Base-by-base conservation (phyloP, 2,797 vertebrate species). In the Macrochelys suwanniensis region DNA sequence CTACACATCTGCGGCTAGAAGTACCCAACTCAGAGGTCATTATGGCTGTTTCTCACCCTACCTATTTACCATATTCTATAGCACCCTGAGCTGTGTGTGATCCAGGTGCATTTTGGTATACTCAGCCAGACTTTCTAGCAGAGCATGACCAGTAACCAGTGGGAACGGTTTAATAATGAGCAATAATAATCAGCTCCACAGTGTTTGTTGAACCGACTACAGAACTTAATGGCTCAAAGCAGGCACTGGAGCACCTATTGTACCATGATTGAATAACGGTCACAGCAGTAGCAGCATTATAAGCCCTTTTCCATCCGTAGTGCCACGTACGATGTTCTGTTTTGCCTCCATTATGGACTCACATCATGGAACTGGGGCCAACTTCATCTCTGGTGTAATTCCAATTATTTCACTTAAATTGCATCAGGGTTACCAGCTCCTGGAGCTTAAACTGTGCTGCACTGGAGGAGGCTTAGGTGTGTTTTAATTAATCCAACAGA, bases 301-400 rank as follows among this genome's bases (percentile, higher is more conserved):
- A 80, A 61, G 53, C 21, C 49, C 4, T 68, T n/a, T 68, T 37
- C n/a, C 56, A 23, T 45, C 8, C 4, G 59, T 2, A 16, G 17
- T 57, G 50, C n/a, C 21, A n/a, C 5, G n/a, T 57, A 74, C 59
- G 0, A 0, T 76, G 4, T 0, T 0, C 47, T 25, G 23, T 0
- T 0, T 33, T 65, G 23, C 11, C 51, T 87, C 57, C 37, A 84
- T 21, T 13, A 7, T 0, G 1, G 4, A n/a, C 33, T 65, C 61
- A 28, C 11, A 87, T 19, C 31, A 0, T 0, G 49, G 84, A 95
- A 74, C 0, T 90, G 68, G 59, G 31, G 59, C 61, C 28, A 76
- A 47, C 68, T 87, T 86, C 78, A 80, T 89, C n/a, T 47, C 37
- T 10, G 26, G 11, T 7, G 12, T 57, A 84, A 61, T 85, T 86